phyloP scores from a whole-genome alignment of 1,140 invertebrate species.

The Amyelois transitella region DNA sequence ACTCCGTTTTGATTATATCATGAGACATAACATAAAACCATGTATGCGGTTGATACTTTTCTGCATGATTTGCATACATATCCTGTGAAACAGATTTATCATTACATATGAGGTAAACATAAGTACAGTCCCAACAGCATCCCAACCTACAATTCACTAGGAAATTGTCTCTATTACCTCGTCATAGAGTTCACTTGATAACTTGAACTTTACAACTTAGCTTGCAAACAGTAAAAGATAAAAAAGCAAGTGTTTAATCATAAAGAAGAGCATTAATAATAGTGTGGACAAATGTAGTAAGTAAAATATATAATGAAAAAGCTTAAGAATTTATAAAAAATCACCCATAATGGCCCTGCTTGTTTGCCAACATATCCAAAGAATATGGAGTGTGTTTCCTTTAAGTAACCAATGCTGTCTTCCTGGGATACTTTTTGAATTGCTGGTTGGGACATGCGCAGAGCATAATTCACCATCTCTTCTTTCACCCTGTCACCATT shows the following conservation, averaged over 20 bases:
- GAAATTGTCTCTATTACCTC: too few species aligned
- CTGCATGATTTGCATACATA: slow-evolving; percentile 83
- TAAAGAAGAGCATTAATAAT: background rate
- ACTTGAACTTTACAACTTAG: too few species aligned
- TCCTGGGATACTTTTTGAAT: slow-evolving; percentile 85
- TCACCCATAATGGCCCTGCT: slow-evolving; percentile 85
- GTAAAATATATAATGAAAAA: slow-evolving; percentile 1
- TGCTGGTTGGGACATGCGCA: slow-evolving; percentile 90
- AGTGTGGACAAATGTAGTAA: background rate
- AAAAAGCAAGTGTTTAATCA: too few species aligned
- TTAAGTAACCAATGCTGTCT: slow-evolving; percentile 85
- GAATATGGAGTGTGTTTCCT: slow-evolving; percentile 85
- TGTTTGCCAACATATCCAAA: slow-evolving; percentile 90
- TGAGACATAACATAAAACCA: slow-evolving; percentile 89
- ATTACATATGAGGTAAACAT: slow-evolving; percentile 4
- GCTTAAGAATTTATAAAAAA: slow-evolving; percentile 5
- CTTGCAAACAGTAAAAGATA: too few species aligned
- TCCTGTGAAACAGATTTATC: slow-evolving; percentile 78
- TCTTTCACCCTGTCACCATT: slow-evolving; percentile 92
- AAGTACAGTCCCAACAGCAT: too few species aligned
- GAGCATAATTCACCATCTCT: slow-evolving; percentile 95
- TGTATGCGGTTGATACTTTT: slow-evolving; percentile 85
- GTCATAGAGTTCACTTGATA: too few species aligned
- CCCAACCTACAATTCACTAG: too few species aligned
- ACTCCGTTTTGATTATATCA: slow-evolving; percentile 80